Base-by-base conservation (phyloP, 2,888 invertebrate genomes). In the Dyspetes luteomarginatus region DNA sequence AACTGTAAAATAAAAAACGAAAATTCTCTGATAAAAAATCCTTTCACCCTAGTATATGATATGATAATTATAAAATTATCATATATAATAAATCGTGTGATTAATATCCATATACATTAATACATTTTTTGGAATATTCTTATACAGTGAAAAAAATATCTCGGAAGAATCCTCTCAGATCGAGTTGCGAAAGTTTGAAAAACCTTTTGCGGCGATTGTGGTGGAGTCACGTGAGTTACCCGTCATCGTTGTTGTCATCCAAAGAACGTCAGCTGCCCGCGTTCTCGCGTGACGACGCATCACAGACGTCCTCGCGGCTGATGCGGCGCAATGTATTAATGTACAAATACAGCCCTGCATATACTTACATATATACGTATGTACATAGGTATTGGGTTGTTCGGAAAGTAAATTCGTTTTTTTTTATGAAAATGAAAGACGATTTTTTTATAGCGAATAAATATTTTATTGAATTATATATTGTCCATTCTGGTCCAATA, bases 221-320 rank as follows among this genome's bases (percentile, higher is more conserved):
- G 62, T 36, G 30, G 26, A 79, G 45, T 73, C 60, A 60, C 48
- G 9, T 19, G 73, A 73, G 69, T 74, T 69, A 15, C 56, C 17
- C 12, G 48, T 48, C 48, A 17, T 17, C 48, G 48, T 48, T 17
- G 48, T 17, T 17, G 48, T 69, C 69, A 62, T 79, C 64, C 80
- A 83, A 83, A 84, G 85, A 86, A 85, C 89, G 89, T 89, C 89
- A 90, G 89, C 88, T 89, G 89, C 88, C 81, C 82, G 84, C 85
- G 88, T 89, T 89, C 89, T 90, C 88, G 89, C 90, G 89, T 90
- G 90, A 89, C 89, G 87, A 87, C 88, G 85, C 86, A 86, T 81
- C 84, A 82, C 82, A 73, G 71, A 71, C 85, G 85, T 84, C 85
- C 83, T 83, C 77, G 78, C 45, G 15, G 30, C 30, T 24, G 24